phyloP scores from a whole-genome alignment of 2,113 vertebrate species.

The Chascanopsetta lugubris region DNA sequence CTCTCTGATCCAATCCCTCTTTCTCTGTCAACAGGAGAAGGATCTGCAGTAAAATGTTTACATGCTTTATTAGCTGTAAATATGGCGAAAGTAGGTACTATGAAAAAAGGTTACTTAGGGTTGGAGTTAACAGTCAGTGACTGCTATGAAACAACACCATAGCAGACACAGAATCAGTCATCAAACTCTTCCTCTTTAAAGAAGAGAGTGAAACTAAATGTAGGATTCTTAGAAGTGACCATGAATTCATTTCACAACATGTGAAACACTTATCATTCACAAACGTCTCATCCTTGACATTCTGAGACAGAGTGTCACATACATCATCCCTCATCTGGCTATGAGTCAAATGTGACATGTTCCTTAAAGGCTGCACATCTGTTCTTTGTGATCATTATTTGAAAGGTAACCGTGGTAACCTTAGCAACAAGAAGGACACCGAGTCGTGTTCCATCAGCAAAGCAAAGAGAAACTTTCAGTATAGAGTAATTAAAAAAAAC shows the following conservation, averaged over 20 bases:
- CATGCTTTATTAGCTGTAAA: slow-evolving; percentile 15
- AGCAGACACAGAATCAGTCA: not conserved
- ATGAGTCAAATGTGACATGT: no score
- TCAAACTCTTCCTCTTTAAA: not conserved
- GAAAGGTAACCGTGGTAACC: no score
- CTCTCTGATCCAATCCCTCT: slow-evolving; percentile 45
- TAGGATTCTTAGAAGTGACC: not conserved
- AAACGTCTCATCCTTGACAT: not conserved
- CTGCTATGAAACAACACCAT: no score
- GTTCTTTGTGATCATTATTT: not conserved
- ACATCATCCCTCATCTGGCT: not conserved
- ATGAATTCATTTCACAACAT: not conserved
- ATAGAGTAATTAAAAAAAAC: no score
- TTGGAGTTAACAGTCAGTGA: no score
- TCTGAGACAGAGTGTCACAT: not conserved
- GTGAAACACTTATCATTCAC: not conserved
- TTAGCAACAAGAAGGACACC: no score
- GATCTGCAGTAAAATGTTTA: slow-evolving; percentile 27
- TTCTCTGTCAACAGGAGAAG: slow-evolving; percentile 47
- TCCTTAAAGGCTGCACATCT: not conserved
- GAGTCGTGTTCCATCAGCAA: no score
- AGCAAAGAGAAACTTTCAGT: no score
- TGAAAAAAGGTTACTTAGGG: not conserved
- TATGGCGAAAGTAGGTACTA: not conserved
- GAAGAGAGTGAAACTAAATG: not conserved